Conservation (phyloP, 92 coral and sea anemone genomes). For the Epizoanthus rinbou region DNA sequence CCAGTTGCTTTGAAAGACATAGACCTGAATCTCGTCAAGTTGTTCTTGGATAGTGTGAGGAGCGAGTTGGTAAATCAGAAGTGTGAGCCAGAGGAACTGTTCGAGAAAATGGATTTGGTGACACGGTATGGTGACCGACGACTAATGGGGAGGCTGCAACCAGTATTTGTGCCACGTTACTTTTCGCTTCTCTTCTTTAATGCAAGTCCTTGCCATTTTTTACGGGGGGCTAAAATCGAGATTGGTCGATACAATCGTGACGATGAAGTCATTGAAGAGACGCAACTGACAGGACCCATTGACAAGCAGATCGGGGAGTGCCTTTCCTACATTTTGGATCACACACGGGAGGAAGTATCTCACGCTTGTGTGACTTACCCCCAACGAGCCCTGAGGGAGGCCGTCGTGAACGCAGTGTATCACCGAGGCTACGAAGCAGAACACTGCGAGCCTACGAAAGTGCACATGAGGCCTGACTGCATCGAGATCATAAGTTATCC, state of each 20-base stretch:
- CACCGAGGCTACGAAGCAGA: slow-evolving; percentile 77
- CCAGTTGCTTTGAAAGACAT: slow-evolving; percentile 45
- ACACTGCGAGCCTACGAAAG: slow-evolving; percentile 61
- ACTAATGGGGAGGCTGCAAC: slow-evolving; percentile 36
- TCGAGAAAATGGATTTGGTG: slow-evolving; percentile 52
- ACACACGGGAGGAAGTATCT: slow-evolving; percentile 64
- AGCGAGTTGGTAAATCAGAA: slow-evolving; percentile 47
- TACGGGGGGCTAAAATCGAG: slow-evolving; percentile 75
- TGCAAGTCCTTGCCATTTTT: slow-evolving; percentile 51
- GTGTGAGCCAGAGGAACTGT: slow-evolving; percentile 8
- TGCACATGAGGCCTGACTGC: slow-evolving; percentile 71
- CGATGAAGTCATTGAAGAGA: slow-evolving; percentile 58
- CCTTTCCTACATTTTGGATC: slow-evolving; percentile 55
- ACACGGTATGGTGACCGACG: slow-evolving; percentile 47
- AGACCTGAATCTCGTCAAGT: slow-evolving; percentile 42
- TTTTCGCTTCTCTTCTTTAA: slow-evolving; percentile 70
- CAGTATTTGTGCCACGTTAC: slow-evolving; percentile 57
- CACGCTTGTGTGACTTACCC: slow-evolving; percentile 70
- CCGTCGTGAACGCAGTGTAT: slow-evolving; percentile 80
- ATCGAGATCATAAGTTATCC: slow-evolving; percentile 77
- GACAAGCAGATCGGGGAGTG: slow-evolving; percentile 58
- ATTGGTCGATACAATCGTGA: slow-evolving; percentile 67
- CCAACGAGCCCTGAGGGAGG: slow-evolving; percentile 66
- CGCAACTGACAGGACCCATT: slow-evolving; percentile 56
- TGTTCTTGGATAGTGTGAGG: slow-evolving; percentile 49